phyloP scores from a whole-genome alignment of 2,797 vertebrate genomes.

The Pygocentrus nattereri region DNA sequence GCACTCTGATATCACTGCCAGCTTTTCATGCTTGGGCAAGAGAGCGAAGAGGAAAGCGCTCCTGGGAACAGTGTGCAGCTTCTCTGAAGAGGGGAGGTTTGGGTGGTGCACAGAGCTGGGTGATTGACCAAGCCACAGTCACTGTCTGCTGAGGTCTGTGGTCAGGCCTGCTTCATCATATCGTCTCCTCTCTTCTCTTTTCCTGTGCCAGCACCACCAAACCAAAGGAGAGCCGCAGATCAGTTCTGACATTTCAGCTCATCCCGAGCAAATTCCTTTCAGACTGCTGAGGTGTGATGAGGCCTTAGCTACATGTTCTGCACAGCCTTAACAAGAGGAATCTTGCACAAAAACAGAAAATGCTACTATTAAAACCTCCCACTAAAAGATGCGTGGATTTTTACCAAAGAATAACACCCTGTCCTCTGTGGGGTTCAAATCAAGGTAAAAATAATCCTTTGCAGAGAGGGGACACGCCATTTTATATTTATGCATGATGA shows the following conservation, averaged over 20 bases:
- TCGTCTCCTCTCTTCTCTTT: slow-evolving; percentile 37
- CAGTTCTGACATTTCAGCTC: slow-evolving; percentile 53
- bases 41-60: slow-evolving; percentile 11
- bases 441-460: neutral
- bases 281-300: slow-evolving; percentile 12
- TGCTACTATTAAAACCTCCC: neutral
- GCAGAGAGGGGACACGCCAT: slow-evolving; percentile 35
- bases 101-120: slow-evolving; percentile 29
- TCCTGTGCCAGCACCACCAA: slow-evolving; percentile 57
- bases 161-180: slow-evolving; percentile 39
- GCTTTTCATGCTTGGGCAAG: neutral
- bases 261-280: slow-evolving; percentile 42
- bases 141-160: slow-evolving; percentile 39
- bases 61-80: slow-evolving; percentile 23
- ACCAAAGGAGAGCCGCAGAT: slow-evolving; percentile 52
- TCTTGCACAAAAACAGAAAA: slow-evolving; percentile 5
- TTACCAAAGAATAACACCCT: slow-evolving; percentile 52
- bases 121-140: slow-evolving; percentile 18
- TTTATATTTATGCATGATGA: slow-evolving; percentile 20
- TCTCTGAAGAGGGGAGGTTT: slow-evolving; percentile 40
- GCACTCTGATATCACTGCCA: slow-evolving; percentile 26
- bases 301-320: neutral
- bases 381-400: neutral
- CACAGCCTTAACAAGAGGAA: neutral
- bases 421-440: slow-evolving; percentile 28